A percentile compares a stretch with the other conserved stretches of the same genome.
phyloP scores from a whole-genome alignment of 2,113 vertebrate species.

The Dinomys branickii region DNA sequence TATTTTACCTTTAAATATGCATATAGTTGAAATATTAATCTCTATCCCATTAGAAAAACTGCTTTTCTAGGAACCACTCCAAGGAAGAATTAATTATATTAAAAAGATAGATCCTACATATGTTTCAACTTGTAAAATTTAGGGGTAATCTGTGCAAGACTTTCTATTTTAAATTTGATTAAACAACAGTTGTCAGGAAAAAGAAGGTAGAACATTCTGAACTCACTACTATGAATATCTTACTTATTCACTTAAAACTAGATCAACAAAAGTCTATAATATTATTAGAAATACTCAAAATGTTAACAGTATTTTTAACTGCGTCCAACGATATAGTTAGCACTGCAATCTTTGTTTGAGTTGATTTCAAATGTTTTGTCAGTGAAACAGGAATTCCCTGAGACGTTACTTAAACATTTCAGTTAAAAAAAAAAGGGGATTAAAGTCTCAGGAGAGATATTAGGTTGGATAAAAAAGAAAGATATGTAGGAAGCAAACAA shows the following conservation, averaged over 20 bases:
- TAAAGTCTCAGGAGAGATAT: background rate
- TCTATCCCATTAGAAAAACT: background rate
- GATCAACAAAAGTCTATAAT: conserved; percentile 63
- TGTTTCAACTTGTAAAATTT: conserved; percentile 52
- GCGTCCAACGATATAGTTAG: background rate
- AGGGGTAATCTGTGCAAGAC: conserved; percentile 56
- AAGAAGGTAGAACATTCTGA: conserved; percentile 15
- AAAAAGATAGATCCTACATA: background rate
- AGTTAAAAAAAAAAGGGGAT: background rate
- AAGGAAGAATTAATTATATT: conserved; percentile 38
- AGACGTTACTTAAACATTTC: background rate
- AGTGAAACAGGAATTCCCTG: conserved; percentile 29
- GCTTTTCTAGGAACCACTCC: conserved; percentile 36
- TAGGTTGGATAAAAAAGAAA: background rate
- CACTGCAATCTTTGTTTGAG: conserved; percentile 33
- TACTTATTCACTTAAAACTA: conserved; percentile 70
- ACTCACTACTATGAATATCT: conserved; percentile 55
- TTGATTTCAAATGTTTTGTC: conserved; percentile 31
- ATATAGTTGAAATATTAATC: background rate
- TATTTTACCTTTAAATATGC: conserved; percentile 49
- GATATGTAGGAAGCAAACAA: background rate
- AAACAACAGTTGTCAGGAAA: conserved; percentile 61
- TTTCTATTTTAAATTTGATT: conserved; percentile 66
- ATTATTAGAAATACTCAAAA: conserved; percentile 59
- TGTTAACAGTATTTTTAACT: conserved; percentile 47